A percentile compares a stretch with the other conserved stretches of the same genome.
Evolutionary conservation across 2,888 invertebrate genomes (phyloP).

Genomic region (Bibio marci): DNA sequence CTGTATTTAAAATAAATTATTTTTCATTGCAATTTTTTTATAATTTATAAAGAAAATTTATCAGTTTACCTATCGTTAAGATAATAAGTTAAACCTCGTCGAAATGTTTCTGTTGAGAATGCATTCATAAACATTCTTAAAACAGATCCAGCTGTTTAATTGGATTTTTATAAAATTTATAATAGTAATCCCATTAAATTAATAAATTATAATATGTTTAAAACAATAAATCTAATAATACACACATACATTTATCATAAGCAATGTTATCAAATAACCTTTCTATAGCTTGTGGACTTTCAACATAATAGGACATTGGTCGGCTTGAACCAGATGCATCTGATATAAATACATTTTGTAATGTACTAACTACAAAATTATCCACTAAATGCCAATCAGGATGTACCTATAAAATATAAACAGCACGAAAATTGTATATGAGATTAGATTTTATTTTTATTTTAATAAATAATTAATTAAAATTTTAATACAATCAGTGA

Average conservation of each 20-base stretch:
- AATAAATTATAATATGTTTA: no score
- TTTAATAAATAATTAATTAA: no score
- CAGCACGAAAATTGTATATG: no score
- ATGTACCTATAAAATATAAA: constrained; percentile 32
- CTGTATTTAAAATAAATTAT: constrained; percentile 12
- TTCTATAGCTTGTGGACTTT: constrained; percentile 65
- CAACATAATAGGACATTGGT: constrained; percentile 65
- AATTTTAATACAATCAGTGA: no score
- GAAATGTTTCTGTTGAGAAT: constrained; percentile 34
- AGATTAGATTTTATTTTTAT: no score
- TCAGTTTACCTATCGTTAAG: constrained; percentile 24
- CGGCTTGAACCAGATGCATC: constrained; percentile 63
- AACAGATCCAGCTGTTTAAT: constrained; percentile 33
- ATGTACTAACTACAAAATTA: constrained; percentile 54
- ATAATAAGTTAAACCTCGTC: constrained; percentile 33
- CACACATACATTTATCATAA: constrained; percentile 79
- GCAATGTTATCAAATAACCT: constrained; percentile 73
- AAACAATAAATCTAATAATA: no score
- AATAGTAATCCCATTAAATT: no score
- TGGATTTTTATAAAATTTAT: no score
- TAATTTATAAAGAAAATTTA: neutral
- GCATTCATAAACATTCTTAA: constrained; percentile 39
- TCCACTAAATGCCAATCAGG: constrained; percentile 57
- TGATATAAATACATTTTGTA: constrained; percentile 51
- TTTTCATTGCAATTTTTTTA: neutral